Percentiles rank a stretch among this genome's conserved stretches.
phyloP scores from a whole-genome alignment of 2,113 vertebrate genomes.

The Grammomys surdaster region DNA sequence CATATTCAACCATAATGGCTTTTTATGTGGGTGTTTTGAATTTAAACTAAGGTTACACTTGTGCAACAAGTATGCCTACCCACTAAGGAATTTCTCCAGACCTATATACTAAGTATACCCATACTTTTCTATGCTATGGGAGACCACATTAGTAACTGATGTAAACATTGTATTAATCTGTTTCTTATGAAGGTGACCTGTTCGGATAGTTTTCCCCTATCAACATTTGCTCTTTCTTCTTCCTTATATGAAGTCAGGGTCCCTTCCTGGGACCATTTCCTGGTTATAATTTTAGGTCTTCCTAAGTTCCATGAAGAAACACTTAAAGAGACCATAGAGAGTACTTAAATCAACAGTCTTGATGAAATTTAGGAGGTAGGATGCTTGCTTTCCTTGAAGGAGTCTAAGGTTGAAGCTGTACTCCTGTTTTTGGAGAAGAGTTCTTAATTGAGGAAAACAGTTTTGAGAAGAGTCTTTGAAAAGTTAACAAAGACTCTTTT shows the following conservation, averaged over 20 bases:
- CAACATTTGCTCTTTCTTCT: background rate
- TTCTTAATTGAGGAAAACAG: background rate
- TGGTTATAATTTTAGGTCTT: background rate
- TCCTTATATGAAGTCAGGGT: background rate
- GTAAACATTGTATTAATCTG: background rate
- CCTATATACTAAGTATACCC: background rate
- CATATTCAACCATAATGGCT: no score
- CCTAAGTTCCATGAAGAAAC: background rate
- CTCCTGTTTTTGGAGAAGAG: constrained; percentile 22
- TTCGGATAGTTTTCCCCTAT: background rate
- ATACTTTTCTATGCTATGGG: background rate
- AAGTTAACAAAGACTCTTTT: constrained; percentile 53
- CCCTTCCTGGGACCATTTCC: background rate
- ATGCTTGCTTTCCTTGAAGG: background rate
- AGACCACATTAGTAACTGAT: background rate
- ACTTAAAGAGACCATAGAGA: background rate
- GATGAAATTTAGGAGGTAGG: background rate
- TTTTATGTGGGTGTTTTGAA: background rate
- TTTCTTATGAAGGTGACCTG: background rate
- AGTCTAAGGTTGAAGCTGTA: background rate
- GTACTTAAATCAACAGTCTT: background rate
- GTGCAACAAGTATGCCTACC: background rate
- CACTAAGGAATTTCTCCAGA: background rate
- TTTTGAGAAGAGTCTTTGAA: constrained; percentile 14
- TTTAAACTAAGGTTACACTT: background rate